A percentile compares a stretch with the other conserved stretches of the same genome.
Evolutionary conservation across 2,113 vertebrate genomes (phyloP).

Genomic region (Semnornis frantzii): DNA sequence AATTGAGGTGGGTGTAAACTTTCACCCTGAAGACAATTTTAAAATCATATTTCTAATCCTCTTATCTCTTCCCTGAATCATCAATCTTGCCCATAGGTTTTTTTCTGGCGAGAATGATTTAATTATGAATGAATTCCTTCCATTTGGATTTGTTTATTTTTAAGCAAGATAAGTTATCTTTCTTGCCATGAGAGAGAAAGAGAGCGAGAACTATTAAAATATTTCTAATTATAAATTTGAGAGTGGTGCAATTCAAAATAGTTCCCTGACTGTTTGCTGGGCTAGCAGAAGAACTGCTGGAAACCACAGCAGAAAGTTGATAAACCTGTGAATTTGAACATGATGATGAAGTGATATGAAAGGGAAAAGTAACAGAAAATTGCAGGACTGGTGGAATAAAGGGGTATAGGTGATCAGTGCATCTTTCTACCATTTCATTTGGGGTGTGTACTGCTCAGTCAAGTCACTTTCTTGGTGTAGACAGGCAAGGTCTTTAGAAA

Average conservation of each 20-base stretch:
- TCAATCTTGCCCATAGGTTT: conserved; percentile 27
- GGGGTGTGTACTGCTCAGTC: not conserved
- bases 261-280: not conserved
- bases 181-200: not conserved
- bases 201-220: not conserved
- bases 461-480: not conserved
- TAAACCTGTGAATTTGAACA: not conserved
- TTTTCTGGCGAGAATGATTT: conserved; percentile 61
- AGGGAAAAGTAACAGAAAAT: not conserved
- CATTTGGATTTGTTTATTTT: conserved; percentile 50
- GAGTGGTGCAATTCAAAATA: not conserved
- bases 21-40: conserved; percentile 45
- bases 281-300: not conserved
- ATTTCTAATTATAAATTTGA: conserved; percentile 15
- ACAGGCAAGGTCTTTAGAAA: not conserved
- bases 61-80: not conserved
- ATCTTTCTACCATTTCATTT: not conserved
- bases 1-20: not conserved
- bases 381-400: not conserved
- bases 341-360: not conserved
- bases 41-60: conserved; percentile 21
- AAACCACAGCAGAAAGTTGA: not conserved
- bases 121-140: conserved; percentile 47
- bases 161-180: conserved; percentile 55
- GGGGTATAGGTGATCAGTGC: not conserved